A percentile compares a stretch with the other conserved stretches of the same genome.
Evolutionary conservation across 1,140 invertebrate species (phyloP).

Genomic region (Geopemphigus sp.): DNA sequence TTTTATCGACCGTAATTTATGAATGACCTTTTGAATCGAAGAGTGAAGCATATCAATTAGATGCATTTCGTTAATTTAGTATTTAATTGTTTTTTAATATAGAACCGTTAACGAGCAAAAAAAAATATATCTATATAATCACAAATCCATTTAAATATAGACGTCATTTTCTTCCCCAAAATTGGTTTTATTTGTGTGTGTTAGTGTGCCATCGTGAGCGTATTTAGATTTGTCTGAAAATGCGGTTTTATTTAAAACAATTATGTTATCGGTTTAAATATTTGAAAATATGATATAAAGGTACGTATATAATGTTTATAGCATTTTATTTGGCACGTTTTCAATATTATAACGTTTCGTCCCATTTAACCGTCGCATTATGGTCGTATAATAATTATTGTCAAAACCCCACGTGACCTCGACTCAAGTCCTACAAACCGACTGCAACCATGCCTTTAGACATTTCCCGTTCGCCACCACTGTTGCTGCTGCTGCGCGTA

Average conservation of each 20-base stretch:
- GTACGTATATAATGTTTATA: not conserved
- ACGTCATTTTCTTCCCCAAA: too few relatives aligned
- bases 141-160: too few relatives aligned
- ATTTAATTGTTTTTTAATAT: not conserved
- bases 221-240: too few relatives aligned
- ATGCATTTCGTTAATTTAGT: not conserved
- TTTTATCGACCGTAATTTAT: not conserved
- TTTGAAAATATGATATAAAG: not conserved
- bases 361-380: too few relatives aligned
- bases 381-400: slow-evolving; percentile 31
- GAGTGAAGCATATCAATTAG: slow-evolving; percentile 12
- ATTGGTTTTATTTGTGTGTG: too few relatives aligned
- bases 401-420: slow-evolving; percentile 14
- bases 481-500: not conserved
- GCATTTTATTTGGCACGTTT: slow-evolving; percentile 24
- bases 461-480: not conserved
- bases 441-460: not conserved
- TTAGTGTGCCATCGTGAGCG: too few relatives aligned
- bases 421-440: not conserved
- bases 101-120: too few relatives aligned
- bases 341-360: slow-evolving; percentile 36
- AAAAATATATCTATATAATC: too few relatives aligned
- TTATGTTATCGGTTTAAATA: not conserved
- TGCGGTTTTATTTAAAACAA: too few relatives aligned
- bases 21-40: not conserved